Evolutionary conservation across 2,797 vertebrate species (phyloP).

Genomic region (Dendrocincla fuliginosa): DNA sequence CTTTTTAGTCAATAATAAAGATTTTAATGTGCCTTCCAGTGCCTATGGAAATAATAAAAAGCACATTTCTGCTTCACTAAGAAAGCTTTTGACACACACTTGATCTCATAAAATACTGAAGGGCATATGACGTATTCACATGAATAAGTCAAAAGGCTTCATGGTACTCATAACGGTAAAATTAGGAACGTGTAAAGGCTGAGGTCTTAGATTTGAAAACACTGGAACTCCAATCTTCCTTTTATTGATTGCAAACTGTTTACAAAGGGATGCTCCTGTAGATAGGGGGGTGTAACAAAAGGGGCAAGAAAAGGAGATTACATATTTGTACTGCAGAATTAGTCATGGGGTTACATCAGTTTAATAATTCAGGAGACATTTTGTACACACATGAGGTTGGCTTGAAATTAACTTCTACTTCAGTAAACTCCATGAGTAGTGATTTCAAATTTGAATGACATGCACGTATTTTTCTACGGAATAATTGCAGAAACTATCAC

Average conservation of each 20-base stretch:
- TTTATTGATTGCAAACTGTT: neutral
- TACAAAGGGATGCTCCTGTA: neutral
- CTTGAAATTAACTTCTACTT: slow-evolving; percentile 4
- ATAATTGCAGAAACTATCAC: neutral
- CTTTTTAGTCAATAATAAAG: slow-evolving; percentile 12
- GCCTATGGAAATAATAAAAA: slow-evolving; percentile 13
- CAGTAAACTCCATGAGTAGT: neutral
- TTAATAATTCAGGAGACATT: slow-evolving; percentile 14
- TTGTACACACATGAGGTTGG: neutral
- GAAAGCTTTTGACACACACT: slow-evolving; percentile 18
- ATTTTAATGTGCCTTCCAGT: slow-evolving; percentile 3
- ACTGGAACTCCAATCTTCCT: neutral
- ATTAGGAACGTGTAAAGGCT: neutral
- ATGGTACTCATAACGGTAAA: neutral
- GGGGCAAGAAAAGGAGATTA: neutral
- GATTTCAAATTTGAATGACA: slow-evolving; percentile 1
- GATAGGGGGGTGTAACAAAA: neutral
- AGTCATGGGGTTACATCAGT: neutral
- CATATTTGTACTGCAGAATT: neutral
- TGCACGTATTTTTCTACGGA: neutral
- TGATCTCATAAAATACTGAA: slow-evolving; percentile 37
- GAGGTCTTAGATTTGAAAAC: neutral
- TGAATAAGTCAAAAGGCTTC: slow-evolving; percentile 11
- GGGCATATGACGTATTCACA: neutral
- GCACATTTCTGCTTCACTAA: neutral